Evolutionary conservation across 2,797 vertebrate genomes (phyloP).

Genomic region (Gephyroberyx darwinii): DNA sequence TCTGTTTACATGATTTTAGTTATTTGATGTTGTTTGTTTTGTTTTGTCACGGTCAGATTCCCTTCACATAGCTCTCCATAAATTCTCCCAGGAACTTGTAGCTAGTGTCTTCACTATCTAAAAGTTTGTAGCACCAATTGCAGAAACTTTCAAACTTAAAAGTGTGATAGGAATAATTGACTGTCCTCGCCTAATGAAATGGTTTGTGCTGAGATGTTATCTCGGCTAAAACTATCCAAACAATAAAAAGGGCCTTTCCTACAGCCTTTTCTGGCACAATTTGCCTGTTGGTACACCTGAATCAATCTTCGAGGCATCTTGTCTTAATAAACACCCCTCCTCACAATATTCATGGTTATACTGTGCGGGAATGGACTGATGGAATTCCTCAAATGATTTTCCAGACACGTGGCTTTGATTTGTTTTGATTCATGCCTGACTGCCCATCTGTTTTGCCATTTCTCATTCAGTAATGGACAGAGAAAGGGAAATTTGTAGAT

Average conservation of each 20-base stretch:
- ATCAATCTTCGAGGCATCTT: constrained; percentile 36
- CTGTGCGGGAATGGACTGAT: constrained; percentile 43
- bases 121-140: constrained; percentile 39
- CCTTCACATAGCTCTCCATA: constrained; percentile 64
- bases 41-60: constrained; percentile 57
- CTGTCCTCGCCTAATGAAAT: constrained; percentile 16
- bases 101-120: constrained; percentile 54
- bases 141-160: constrained; percentile 22
- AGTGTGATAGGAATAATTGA: constrained; percentile 14
- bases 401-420: constrained; percentile 26
- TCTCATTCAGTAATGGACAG: constrained; percentile 37
- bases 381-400: constrained; percentile 38
- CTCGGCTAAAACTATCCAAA: constrained; percentile 23
- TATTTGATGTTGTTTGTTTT: constrained; percentile 65
- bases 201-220: constrained; percentile 19
- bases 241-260: constrained; percentile 27
- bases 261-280: constrained; percentile 49
- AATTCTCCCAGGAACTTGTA: constrained; percentile 50
- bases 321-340: constrained; percentile 50
- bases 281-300: constrained; percentile 45
- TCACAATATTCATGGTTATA: constrained; percentile 37
- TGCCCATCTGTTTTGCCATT: constrained; percentile 25
- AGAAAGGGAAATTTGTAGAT: constrained; percentile 30
- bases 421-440: constrained; percentile 11
- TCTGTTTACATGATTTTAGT: constrained; percentile 83